These are phyloP conservation scores for Acrobasis suavella DNA, from an alignment of 2,888 invertebrate genomes.

Conservation along the genomic window DNA sequence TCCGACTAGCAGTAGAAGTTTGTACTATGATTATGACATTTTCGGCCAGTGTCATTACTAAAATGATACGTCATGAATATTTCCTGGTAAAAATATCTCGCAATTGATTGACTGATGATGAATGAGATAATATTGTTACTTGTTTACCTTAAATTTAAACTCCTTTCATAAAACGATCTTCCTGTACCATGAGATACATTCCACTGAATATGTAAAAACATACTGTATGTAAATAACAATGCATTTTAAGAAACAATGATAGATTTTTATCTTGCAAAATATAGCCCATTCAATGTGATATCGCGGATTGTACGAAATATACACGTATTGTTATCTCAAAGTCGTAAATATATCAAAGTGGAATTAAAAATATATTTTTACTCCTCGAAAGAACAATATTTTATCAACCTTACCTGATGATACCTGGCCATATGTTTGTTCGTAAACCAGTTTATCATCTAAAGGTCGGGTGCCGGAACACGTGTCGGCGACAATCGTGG, in stretches of 20 bases:
- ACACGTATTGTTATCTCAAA: constrained; percentile 8
- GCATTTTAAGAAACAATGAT: constrained; percentile 14
- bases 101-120: background rate
- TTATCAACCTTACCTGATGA: background rate
- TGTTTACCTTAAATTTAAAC: background rate
- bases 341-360: background rate
- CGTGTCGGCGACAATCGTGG: constrained; percentile 31
- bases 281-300: constrained; percentile 12
- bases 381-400: background rate
- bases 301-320: background rate
- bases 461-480: constrained; percentile 23
- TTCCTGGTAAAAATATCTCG: background rate
- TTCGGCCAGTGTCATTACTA: too few relatives aligned
- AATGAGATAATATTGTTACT: background rate
- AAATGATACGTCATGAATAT: background rate
- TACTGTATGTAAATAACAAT: constrained; percentile 1
- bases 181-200: background rate
- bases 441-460: constrained; percentile 20
- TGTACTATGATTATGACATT: too few relatives aligned
- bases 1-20: too few relatives aligned
- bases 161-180: background rate
- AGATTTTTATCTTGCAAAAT: constrained; percentile 14
- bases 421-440: constrained; percentile 4
- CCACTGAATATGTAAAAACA: background rate
- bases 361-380: background rate